These are phyloP conservation scores for Xyliphius kryptos DNA, from an alignment of 2,113 vertebrate species.

Conservation along the genomic window DNA sequence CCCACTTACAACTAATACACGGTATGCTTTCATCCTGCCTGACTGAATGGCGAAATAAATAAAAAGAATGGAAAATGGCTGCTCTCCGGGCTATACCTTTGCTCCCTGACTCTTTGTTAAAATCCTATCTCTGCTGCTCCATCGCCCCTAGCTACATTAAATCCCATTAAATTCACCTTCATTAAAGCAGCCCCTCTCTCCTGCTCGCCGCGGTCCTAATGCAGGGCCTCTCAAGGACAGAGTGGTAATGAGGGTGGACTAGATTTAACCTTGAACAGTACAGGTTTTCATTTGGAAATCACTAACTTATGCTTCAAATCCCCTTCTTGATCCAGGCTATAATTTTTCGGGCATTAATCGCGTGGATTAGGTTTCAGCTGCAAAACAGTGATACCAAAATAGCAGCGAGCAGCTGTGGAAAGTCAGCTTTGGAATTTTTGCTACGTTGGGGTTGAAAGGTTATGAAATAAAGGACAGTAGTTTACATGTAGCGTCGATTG, in stretches of 20 bases:
- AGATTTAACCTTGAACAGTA: slow-evolving; percentile 73
- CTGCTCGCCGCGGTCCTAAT: slow-evolving; percentile 60
- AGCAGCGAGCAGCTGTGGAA: slow-evolving; percentile 45
- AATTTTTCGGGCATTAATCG: slow-evolving; percentile 73
- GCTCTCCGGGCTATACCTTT: slow-evolving; percentile 65
- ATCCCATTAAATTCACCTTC: slow-evolving; percentile 81
- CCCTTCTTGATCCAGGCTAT: slow-evolving; percentile 65
- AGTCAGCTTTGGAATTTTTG: too few relatives aligned
- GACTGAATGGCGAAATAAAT: slow-evolving; percentile 69
- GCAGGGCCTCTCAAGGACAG: slow-evolving; percentile 72
- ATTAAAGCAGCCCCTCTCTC: slow-evolving; percentile 71
- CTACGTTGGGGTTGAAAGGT: too few relatives aligned
- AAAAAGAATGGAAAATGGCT: slow-evolving; percentile 68
- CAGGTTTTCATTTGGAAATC: slow-evolving; percentile 78
- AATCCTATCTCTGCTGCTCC: slow-evolving; percentile 74
- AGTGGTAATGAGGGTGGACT: slow-evolving; percentile 71
- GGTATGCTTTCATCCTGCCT: slow-evolving; percentile 56
- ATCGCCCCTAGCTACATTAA: slow-evolving; percentile 77
- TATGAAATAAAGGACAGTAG: too few relatives aligned
- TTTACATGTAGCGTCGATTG: too few relatives aligned
- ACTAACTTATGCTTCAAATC: slow-evolving; percentile 74
- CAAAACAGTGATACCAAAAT: slow-evolving; percentile 50
- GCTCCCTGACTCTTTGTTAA: slow-evolving; percentile 75
- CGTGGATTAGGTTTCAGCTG: slow-evolving; percentile 64
- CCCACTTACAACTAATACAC: slow-evolving; percentile 58